Conservation (phyloP, 2,797 vertebrate species). For the Microcaecilia unicolor region DNA sequence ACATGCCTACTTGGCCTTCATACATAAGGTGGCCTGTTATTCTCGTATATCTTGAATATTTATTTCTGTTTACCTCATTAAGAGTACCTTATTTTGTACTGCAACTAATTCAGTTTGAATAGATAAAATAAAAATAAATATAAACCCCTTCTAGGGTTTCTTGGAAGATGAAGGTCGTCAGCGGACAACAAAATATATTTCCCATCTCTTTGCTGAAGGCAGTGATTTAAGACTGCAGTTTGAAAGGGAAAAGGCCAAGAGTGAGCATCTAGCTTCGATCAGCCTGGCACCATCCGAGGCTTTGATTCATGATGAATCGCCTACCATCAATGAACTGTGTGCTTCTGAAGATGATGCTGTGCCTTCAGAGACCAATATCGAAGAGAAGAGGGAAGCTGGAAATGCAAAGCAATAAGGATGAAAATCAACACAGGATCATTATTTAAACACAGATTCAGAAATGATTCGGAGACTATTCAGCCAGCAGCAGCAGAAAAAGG, state of each 20-base stretch:
- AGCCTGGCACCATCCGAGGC: constrained; percentile 34
- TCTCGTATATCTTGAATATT: too few relatives aligned
- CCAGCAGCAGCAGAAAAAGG: constrained; percentile 35
- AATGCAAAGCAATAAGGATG: constrained; percentile 15
- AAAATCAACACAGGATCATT: background rate
- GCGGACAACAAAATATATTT: constrained; percentile 84
- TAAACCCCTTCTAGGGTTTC: constrained; percentile 74
- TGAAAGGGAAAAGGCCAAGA: constrained; percentile 77
- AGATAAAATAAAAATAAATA: too few relatives aligned
- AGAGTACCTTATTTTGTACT: too few relatives aligned
- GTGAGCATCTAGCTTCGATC: constrained; percentile 61
- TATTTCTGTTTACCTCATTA: too few relatives aligned
- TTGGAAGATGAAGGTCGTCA: constrained; percentile 94
- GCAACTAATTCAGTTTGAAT: too few relatives aligned
- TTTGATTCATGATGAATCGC: background rate
- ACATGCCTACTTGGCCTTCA: too few relatives aligned
- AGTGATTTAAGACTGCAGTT: constrained; percentile 78
- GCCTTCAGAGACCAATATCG: constrained; percentile 41
- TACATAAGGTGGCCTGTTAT: too few relatives aligned
- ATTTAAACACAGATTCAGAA: background rate
- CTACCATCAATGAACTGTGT: too few relatives aligned
- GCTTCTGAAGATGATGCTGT: constrained; percentile 24
- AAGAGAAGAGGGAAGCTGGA: constrained; percentile 27
- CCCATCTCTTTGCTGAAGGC: constrained; percentile 71
- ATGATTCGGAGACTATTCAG: constrained; percentile 12